Percentiles rank a stretch among this genome's conserved stretches.
phyloP scores from a whole-genome alignment of 2,797 vertebrate species.

The Babyrousa celebensis region DNA sequence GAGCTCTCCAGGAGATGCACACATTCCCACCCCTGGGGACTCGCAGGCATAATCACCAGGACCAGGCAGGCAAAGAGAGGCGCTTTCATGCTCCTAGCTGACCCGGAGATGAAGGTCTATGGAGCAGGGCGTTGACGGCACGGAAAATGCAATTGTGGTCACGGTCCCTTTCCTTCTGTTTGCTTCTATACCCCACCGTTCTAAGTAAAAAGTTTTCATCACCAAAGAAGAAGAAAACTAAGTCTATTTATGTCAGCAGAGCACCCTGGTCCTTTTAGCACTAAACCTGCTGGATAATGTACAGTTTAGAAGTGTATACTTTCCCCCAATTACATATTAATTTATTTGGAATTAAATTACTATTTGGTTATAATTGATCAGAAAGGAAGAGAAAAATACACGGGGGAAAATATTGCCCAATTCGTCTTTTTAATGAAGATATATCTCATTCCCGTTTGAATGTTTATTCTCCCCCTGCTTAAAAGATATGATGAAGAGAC shows the following conservation, averaged over 20 bases:
- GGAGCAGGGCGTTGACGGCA: not conserved
- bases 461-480: not conserved
- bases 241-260: not conserved
- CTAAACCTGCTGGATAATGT: not conserved
- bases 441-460: not conserved
- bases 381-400: not conserved
- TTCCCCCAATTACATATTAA: not conserved
- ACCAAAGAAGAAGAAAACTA: not conserved
- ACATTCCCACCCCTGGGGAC: not conserved
- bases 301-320: not conserved
- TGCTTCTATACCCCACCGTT: not conserved
- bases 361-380: not conserved
- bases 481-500: not conserved
- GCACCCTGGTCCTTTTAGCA: not conserved
- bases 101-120: not conserved
- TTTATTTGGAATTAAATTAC: slow-evolving; percentile 17
- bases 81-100: not conserved
- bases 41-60: not conserved
- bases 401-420: not conserved
- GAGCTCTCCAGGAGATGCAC: not conserved
- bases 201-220: not conserved
- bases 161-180: not conserved
- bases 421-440: not conserved
- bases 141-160: rapidly evolving
- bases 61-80: too few species aligned